Conservation (phyloP, 1,140 invertebrate species). For the Paraescarpia echinospica region DNA sequence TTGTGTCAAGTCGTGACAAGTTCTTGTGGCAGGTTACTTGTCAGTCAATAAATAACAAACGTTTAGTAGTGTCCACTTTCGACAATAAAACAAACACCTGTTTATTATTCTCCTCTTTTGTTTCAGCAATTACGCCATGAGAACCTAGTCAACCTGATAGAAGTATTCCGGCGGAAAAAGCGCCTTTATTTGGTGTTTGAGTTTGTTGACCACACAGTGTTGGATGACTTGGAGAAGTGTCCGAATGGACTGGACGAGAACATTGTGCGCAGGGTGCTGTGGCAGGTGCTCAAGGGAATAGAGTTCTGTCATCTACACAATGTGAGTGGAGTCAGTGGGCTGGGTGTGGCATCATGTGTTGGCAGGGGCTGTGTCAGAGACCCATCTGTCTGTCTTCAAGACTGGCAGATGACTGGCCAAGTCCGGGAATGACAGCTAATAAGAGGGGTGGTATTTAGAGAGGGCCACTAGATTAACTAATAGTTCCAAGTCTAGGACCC, state of each 20-base stretch:
- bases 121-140: slow-evolving; percentile 82
- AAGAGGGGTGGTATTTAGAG: no score
- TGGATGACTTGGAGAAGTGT: slow-evolving; percentile 77
- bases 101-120: slow-evolving; percentile 9
- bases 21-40: neutral
- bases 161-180: slow-evolving; percentile 80
- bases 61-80: neutral
- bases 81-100: neutral
- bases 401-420: no score
- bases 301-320: slow-evolving; percentile 83
- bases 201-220: slow-evolving; percentile 81
- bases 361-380: no score
- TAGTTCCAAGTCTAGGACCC: no score
- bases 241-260: slow-evolving; percentile 73
- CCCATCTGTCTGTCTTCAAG: no score
- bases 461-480: no score
- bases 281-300: slow-evolving; percentile 80
- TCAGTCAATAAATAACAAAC: neutral
- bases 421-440: no score
- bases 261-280: slow-evolving; percentile 73
- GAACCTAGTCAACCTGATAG: slow-evolving; percentile 84
- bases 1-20: neutral
- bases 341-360: no score
- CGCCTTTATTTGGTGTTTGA: slow-evolving; percentile 87
- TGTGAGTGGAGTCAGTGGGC: slow-evolving; percentile 64